Evolutionary conservation across 2,888 invertebrate species (phyloP).

Genomic region (Chelonus formosanus): DNA sequence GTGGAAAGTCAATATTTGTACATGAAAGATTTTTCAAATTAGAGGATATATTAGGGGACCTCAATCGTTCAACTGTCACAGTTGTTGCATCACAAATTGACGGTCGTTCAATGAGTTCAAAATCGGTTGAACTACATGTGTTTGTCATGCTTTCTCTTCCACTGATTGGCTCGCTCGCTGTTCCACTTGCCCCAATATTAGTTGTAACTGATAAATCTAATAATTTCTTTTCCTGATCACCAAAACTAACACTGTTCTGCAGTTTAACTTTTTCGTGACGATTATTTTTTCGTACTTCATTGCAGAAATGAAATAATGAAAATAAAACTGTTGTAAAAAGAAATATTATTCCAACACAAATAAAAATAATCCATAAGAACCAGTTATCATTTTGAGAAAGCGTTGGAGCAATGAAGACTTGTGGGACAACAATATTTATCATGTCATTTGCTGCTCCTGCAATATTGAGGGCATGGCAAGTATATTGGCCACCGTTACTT

Average conservation of each 20-base stretch:
- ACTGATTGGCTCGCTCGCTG: slow-evolving; percentile 59
- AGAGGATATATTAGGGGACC: slow-evolving; percentile 41
- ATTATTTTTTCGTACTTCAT: slow-evolving; percentile 64
- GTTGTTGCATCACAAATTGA: slow-evolving; percentile 64
- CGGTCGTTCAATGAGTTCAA: slow-evolving; percentile 55
- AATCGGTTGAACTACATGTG: slow-evolving; percentile 55
- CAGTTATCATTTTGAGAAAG: slow-evolving; percentile 78
- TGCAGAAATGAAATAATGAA: slow-evolving; percentile 68
- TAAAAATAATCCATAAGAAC: slow-evolving; percentile 76
- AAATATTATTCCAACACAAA: slow-evolving; percentile 76
- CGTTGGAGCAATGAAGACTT: slow-evolving; percentile 80
- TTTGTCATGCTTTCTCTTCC: slow-evolving; percentile 52
- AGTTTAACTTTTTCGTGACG: slow-evolving; percentile 74
- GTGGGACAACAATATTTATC: slow-evolving; percentile 72
- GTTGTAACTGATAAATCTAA: slow-evolving; percentile 82
- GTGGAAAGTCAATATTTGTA: slow-evolving; percentile 66
- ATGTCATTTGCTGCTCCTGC: slow-evolving; percentile 67
- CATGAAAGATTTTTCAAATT: slow-evolving; percentile 64
- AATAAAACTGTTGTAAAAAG: slow-evolving; percentile 72
- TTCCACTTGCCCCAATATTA: slow-evolving; percentile 69
- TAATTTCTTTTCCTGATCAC: slow-evolving; percentile 88
- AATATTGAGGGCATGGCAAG: slow-evolving; percentile 79
- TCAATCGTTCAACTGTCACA: slow-evolving; percentile 62
- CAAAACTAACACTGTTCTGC: slow-evolving; percentile 83
- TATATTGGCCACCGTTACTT: slow-evolving; percentile 84